Percentiles rank a stretch among this genome's conserved stretches.
Conservation (phyloP, 2,888 invertebrate species). For the Argyra leucocephala region DNA sequence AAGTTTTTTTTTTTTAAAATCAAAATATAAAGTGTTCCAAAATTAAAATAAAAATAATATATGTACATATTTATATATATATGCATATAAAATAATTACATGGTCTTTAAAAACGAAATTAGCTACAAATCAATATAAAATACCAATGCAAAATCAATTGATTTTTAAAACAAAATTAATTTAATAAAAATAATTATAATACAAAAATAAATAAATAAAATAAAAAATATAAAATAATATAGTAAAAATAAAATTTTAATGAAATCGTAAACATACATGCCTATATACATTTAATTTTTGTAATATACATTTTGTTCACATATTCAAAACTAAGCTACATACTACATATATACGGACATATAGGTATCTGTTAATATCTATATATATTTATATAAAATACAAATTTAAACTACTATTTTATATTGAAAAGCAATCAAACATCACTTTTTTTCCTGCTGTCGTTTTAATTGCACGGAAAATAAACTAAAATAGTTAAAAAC, state of each 20-base stretch:
- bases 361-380: constrained; percentile 11
- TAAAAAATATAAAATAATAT: constrained; percentile 9
- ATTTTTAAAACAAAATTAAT: no score
- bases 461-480: constrained; percentile 10
- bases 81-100: constrained; percentile 10
- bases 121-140: no score
- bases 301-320: no score
- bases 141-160: no score
- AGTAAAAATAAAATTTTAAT: not conserved
- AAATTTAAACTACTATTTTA: constrained; percentile 11
- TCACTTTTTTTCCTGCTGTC: constrained; percentile 10
- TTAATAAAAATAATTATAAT: no score
- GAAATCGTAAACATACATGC: no score
- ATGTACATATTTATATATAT: constrained; percentile 12
- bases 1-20: not conserved
- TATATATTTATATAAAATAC: constrained; percentile 23
- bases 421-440: constrained; percentile 9
- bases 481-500: not conserved
- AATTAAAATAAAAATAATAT: not conserved
- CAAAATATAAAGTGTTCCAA: not conserved
- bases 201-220: constrained; percentile 14
- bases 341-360: constrained; percentile 16
- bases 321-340: no score
- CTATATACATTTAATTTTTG: no score
- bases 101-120: no score